Conservation (phyloP, 2,797 vertebrate species). For the Lerista edwardsae region DNA sequence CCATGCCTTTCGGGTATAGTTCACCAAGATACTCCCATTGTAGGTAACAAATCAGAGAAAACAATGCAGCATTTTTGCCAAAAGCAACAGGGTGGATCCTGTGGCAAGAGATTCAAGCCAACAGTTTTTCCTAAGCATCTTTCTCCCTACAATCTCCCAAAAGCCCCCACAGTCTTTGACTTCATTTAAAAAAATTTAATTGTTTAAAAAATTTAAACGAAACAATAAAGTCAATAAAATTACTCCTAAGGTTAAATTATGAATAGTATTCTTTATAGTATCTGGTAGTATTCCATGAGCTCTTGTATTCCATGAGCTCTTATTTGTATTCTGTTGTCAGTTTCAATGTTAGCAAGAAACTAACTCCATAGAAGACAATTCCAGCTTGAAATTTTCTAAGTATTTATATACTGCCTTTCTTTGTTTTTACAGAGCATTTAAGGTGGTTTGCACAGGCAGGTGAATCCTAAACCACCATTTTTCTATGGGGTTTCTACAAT, state of each 20-base stretch:
- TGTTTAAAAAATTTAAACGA: background rate
- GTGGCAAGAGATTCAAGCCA: background rate
- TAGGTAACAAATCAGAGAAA: background rate
- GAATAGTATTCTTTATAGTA: background rate
- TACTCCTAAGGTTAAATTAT: background rate
- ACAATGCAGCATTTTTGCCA: background rate
- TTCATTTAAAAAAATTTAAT: too few species aligned
- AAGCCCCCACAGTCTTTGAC: background rate
- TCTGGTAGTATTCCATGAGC: background rate
- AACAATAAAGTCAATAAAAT: background rate
- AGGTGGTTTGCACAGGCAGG: too few species aligned
- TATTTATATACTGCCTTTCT: too few species aligned
- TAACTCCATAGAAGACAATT: background rate
- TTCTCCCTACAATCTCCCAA: background rate
- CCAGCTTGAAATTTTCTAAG: background rate
- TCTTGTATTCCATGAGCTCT: background rate
- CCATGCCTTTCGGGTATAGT: background rate
- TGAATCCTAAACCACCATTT: too few species aligned
- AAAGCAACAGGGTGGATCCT: background rate
- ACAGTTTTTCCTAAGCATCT: background rate
- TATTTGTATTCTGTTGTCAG: background rate
- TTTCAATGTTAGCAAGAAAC: background rate
- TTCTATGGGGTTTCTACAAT: too few species aligned
- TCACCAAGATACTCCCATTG: background rate
- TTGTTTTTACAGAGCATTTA: too few species aligned